Conservation (phyloP, 2,113 vertebrate species). For the Zootoca vivipara region DNA sequence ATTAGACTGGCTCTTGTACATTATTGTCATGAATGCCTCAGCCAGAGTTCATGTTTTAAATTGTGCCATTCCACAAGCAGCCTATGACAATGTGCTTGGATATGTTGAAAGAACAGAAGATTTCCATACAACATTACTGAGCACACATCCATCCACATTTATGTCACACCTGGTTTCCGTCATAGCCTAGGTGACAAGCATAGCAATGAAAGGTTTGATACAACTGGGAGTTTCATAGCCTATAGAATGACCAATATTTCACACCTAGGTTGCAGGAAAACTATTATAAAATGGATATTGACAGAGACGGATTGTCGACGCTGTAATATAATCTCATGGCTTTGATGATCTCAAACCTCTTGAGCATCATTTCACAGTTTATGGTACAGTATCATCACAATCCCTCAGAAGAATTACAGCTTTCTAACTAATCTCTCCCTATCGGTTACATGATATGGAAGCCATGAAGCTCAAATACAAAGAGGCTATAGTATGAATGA, state of each 20-base stretch:
- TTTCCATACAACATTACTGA: slow-evolving; percentile 23
- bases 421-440: slow-evolving; percentile 75
- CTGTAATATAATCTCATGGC: slow-evolving; percentile 69
- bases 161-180: slow-evolving; percentile 45
- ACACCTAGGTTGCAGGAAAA: slow-evolving; percentile 62
- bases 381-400: slow-evolving; percentile 60
- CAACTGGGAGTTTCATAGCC: slow-evolving; percentile 46
- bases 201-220: slow-evolving; percentile 22
- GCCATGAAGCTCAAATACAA: slow-evolving; percentile 68
- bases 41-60: slow-evolving; percentile 18
- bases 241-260: slow-evolving; percentile 66
- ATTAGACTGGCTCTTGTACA: neutral
- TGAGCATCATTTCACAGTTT: slow-evolving; percentile 67
- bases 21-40: neutral
- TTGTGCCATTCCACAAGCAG: neutral
- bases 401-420: slow-evolving; percentile 73
- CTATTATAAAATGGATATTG: slow-evolving; percentile 49
- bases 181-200: slow-evolving; percentile 19
- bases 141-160: slow-evolving; percentile 39
- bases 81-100: slow-evolving; percentile 10
- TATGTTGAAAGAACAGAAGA: slow-evolving; percentile 15
- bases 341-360: slow-evolving; percentile 69
- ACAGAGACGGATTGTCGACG: slow-evolving; percentile 62
- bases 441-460: slow-evolving; percentile 75
- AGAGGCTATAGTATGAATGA: slow-evolving; percentile 72